These are phyloP conservation scores for Antidorcas marsupialis DNA, from an alignment of 2,113 vertebrate species.

Conservation along the genomic window DNA sequence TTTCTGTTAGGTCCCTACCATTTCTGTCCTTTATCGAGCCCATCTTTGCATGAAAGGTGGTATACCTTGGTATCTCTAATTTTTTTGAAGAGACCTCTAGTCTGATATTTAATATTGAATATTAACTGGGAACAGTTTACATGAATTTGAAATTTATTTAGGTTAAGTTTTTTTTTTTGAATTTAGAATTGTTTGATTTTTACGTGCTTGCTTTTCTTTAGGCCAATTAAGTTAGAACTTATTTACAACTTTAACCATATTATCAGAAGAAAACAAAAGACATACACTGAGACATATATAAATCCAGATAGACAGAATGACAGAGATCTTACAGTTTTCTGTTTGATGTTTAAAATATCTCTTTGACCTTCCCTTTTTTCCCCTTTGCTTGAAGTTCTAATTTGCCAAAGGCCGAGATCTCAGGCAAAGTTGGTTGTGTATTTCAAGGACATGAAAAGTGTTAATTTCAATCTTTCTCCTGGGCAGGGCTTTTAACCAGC, in stretches of 20 bases:
- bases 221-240: neutral
- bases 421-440: neutral
- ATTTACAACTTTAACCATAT: neutral
- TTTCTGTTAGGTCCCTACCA: too few relatives aligned
- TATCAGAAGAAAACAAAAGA: neutral
- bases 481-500: neutral
- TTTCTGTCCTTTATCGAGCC: too few relatives aligned
- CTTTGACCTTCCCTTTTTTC: neutral
- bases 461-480: neutral
- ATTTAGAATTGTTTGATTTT: neutral
- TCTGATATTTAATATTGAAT: neutral
- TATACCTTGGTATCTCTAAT: too few relatives aligned
- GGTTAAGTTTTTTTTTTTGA: neutral
- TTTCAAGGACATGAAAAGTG: neutral
- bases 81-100: too few relatives aligned
- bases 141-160: neutral
- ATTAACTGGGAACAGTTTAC: neutral
- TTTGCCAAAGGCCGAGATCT: neutral
- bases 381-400: neutral
- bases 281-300: neutral
- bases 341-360: neutral
- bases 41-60: too few relatives aligned
- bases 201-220: neutral
- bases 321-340: neutral
- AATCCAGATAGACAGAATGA: neutral